Percentiles rank a stretch among this genome's conserved stretches.
Conservation (phyloP, 2,888 invertebrate species). For the Aradus depressus region DNA sequence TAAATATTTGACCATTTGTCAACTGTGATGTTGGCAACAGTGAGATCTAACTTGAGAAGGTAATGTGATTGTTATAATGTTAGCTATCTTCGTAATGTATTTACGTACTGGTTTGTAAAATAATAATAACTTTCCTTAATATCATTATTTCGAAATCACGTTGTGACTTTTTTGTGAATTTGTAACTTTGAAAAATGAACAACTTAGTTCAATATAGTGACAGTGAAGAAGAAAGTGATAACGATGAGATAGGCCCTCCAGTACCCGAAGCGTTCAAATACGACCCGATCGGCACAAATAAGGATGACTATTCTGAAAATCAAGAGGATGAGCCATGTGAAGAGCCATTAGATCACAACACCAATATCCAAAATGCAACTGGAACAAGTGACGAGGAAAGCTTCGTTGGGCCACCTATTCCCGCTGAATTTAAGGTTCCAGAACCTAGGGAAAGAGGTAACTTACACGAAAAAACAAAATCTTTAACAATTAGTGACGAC, state of each 20-base stretch:
- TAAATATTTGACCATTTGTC: no score
- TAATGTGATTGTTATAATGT: no score
- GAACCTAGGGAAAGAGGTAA: neutral
- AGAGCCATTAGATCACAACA: no score
- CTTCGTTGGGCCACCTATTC: slow-evolving; percentile 20
- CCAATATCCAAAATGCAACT: no score
- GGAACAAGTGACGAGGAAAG: slow-evolving; percentile 22
- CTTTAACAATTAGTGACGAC: slow-evolving; percentile 20
- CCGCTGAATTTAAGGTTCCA: slow-evolving; percentile 12
- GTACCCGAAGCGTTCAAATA: slow-evolving; percentile 9
- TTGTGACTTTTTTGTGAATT: no score
- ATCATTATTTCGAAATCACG: no score
- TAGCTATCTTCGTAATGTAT: no score
- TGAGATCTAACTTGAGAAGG: no score
- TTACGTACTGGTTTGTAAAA: no score
- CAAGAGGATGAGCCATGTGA: no score
- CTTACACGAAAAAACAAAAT: neutral
- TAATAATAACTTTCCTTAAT: no score
- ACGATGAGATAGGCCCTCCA: slow-evolving; percentile 18
- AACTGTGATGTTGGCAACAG: no score
- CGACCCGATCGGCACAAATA: slow-evolving; percentile 15
- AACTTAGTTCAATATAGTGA: slow-evolving; percentile 14
- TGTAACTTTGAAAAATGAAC: slow-evolving; percentile 11
- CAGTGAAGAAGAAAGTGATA: slow-evolving; percentile 17
- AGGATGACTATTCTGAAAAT: slow-evolving; percentile 1